Base-by-base conservation (phyloP, 2,888 invertebrate species). In the Noctua pronuba region DNA sequence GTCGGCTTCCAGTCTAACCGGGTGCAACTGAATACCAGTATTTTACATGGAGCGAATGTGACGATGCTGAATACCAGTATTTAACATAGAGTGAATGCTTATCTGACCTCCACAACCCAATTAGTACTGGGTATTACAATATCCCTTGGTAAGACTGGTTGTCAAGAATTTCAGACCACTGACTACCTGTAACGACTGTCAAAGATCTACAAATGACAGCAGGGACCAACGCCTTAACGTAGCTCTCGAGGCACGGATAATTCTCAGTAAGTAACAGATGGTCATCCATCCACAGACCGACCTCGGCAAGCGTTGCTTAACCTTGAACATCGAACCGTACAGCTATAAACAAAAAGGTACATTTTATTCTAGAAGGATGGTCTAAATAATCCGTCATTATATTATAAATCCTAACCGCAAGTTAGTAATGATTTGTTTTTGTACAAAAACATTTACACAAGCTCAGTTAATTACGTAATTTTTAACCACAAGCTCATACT, bases 341-440 rank as follows among this genome's bases (percentile, higher is more conserved):
- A 5, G 16, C 21, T 49, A 24, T 24, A 41, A 52, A 18, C 41
- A 41, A 31, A 41, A 4, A 28, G 38, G 24, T 41, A 38, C 16
- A 24, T 69, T 24, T 31, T 55, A 35, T 44, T 70, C 1, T 24
- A 31, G 38, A 28, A 46, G 21, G 24, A 16, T 28, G 3, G 24
- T 41, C 31, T 55, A 13, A 55, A 55, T 72, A 62, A 49, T 24
- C 38, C 13, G 11, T 46, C 11, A 75, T 38, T 38, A 75, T 38
- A 60, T 24, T 28, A 46, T 46, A 49, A 46, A 73, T 24, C 5
- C 13, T 16, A 11, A 75, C 75, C 75, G 16, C 75, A 75, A 64
- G 0, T n/a, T 31, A 31, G 10, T 52, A 41, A 49, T 49, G 3
- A 18, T 18, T 18, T 21, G 7, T 31, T 64, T 41, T n/a, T 18